Base-by-base conservation (phyloP, 2,113 vertebrate species). In the Siniperca chuatsi region DNA sequence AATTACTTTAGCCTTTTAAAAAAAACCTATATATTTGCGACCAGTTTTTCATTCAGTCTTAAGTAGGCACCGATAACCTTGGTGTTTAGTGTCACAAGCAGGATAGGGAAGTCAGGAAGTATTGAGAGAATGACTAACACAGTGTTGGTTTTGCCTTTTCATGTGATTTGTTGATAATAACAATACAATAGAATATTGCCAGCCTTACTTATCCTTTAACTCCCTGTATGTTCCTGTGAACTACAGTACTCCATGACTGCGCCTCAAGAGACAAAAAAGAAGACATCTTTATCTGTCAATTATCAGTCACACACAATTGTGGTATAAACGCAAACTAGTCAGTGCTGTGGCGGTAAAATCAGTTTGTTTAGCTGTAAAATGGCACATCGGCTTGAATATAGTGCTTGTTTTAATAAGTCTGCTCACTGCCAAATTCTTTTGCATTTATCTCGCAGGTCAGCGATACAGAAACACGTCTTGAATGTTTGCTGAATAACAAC, bases 401-500 rank as follows among this genome's bases (percentile, higher is more conserved):
- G 46, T 20, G 1, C 15, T 52, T 42, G 29, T 64, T 60, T 16
- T 23, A 8, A 13, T 35, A 74, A 20, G 20, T 21, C 16, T 33
- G 23, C 65, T 68, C 70, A 69, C 18, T 46, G 8, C 4, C 8
- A 23, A 16, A 79, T 65, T 70, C n/a, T 2, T 83, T 33, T 75
- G 12, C 12, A 3, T 70, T 82, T 23, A 4, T 72, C 57, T 48
- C 4, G 29, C 76, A 99, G 98, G 98, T 99, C 92, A 98, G 97
- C 46, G 98, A 99, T 91, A 99, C 98, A 6, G 98, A 99, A 93
- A 99, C 98, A 3, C 96, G 98, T 7, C 97, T 99, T 40, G 98
- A 99, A 84, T 99, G 98, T 95, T 96, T 99, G 92, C 95, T 99
- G 84, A 99, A 99, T 90, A 99, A 99, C 92, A 99, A 99, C 93